Percentiles rank a stretch among this genome's conserved stretches.
Conservation (phyloP, 1,140 invertebrate genomes). For the Drosophila fuyamai region DNA sequence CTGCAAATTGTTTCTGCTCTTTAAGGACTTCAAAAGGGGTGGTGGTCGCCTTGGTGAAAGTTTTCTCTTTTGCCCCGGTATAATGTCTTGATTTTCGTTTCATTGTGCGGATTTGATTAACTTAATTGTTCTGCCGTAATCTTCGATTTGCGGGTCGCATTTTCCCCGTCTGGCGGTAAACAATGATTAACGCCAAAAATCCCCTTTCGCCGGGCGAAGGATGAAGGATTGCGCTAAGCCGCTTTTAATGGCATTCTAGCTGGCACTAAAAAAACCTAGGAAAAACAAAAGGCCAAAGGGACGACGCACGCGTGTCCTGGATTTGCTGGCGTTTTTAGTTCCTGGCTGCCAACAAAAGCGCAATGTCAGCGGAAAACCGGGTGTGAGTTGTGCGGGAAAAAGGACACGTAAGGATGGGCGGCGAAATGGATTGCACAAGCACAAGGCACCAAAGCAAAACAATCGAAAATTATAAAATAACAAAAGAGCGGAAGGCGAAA, state of each 20-base stretch:
- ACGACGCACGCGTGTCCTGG: slow-evolving; percentile 35
- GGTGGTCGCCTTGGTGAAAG: slow-evolving; percentile 38
- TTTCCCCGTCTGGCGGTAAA: slow-evolving; percentile 44
- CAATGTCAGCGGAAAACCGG: slow-evolving; percentile 58
- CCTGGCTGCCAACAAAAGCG: slow-evolving; percentile 60
- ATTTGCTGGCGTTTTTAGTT: slow-evolving; percentile 38
- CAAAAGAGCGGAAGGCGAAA: slow-evolving; percentile 54
- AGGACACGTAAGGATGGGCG: slow-evolving; percentile 3
- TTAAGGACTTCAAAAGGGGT: slow-evolving; percentile 52
- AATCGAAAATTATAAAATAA: slow-evolving; percentile 84
- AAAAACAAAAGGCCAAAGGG: slow-evolving; percentile 34
- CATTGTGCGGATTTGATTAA: slow-evolving; percentile 75
- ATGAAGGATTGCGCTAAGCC: slow-evolving; percentile 63
- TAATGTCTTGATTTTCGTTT: slow-evolving; percentile 70
- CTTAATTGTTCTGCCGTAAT: slow-evolving; percentile 69
- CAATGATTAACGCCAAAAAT: slow-evolving; percentile 72
- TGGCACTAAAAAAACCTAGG: slow-evolving; percentile 34
- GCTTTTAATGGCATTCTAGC: slow-evolving; percentile 71
- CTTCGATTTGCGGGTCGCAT: slow-evolving; percentile 50
- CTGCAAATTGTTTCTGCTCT: slow-evolving; percentile 66
- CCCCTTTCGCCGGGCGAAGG: not conserved
- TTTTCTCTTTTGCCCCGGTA: slow-evolving; percentile 27
- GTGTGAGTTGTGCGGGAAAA: not conserved
- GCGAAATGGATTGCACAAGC: slow-evolving; percentile 31
- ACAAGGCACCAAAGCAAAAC: slow-evolving; percentile 70